Percentiles rank a stretch among this genome's conserved stretches.
Evolutionary conservation across 2,113 vertebrate species (phyloP).

Genomic region (Pan paniscus): DNA sequence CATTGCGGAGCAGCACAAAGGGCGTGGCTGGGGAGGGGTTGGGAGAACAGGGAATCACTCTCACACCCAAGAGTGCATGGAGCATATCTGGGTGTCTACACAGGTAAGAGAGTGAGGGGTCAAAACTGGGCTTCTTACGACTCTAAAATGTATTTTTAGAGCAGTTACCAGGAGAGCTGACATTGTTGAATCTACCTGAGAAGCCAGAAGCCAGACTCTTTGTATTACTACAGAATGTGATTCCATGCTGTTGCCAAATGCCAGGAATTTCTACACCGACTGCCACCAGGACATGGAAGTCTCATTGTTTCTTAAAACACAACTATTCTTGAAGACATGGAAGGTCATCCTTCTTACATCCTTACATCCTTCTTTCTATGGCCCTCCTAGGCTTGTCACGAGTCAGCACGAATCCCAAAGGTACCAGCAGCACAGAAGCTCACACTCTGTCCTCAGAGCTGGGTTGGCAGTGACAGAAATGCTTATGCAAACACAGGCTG

Average conservation of each 20-base stretch:
- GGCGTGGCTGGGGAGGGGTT: fast-evolving
- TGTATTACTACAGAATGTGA: too few species aligned
- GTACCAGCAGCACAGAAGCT: background rate
- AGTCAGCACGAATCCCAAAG: background rate
- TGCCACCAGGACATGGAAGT: background rate
- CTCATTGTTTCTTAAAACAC: background rate
- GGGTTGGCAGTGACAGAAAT: background rate
- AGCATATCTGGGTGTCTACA: background rate
- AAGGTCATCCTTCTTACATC: background rate
- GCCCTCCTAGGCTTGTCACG: background rate
- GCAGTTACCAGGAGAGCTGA: background rate
- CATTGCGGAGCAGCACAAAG: background rate
- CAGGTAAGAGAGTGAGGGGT: background rate
- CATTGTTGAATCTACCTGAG: fast-evolving
- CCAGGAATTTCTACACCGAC: background rate
- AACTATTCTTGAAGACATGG: background rate
- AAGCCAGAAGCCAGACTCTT: background rate
- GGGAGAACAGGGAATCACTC: too few species aligned
- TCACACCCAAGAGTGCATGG: fast-evolving
- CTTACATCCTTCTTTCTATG: background rate
- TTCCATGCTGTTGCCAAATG: background rate
- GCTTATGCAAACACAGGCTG: background rate
- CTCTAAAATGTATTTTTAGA: background rate
- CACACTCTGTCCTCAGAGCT: background rate
- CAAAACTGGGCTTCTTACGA: background rate